These are phyloP conservation scores for Pungitius pungitius DNA, from an alignment of 2,113 vertebrate genomes.

Conservation along the genomic window DNA sequence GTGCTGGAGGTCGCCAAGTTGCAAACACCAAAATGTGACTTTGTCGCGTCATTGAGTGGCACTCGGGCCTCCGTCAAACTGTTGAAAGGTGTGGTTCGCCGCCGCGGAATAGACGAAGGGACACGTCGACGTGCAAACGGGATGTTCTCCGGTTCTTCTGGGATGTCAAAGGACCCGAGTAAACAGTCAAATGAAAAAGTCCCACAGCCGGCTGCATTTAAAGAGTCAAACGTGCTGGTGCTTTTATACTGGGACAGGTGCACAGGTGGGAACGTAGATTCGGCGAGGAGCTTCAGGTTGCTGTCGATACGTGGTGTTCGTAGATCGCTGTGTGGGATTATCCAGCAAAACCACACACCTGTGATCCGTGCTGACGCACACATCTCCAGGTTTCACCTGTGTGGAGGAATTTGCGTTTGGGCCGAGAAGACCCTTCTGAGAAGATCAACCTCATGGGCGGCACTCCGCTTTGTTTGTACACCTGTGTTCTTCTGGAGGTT, in stretches of 20 bases:
- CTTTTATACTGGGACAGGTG: slow-evolving; percentile 10
- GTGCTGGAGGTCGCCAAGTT: not conserved
- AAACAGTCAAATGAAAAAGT: not conserved
- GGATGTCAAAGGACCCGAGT: not conserved
- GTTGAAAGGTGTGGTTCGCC: slow-evolving; percentile 43
- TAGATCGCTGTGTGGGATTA: too few species aligned
- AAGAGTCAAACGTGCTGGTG: slow-evolving; percentile 2
- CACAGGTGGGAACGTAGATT: slow-evolving; percentile 11
- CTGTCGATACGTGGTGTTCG: not conserved
- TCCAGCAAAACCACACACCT: too few species aligned
- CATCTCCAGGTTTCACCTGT: slow-evolving; percentile 4
- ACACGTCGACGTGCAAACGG: slow-evolving; percentile 1
- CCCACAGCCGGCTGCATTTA: not conserved
- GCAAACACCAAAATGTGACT: slow-evolving; percentile 23
- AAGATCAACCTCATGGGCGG: slow-evolving; percentile 6
- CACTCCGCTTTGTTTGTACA: not conserved
- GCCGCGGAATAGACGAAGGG: slow-evolving; percentile 12
- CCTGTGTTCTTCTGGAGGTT: not conserved
- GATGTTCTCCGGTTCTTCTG: not conserved
- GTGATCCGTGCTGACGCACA: too few species aligned
- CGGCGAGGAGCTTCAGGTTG: not conserved
- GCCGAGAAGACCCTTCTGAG: not conserved
- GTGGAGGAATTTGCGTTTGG: not conserved
- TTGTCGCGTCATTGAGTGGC: slow-evolving; percentile 43
- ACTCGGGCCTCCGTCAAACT: slow-evolving; percentile 23